Evolutionary conservation across 2,113 vertebrate genomes (phyloP), one percentile per base, ranked within the genome.

Genomic region (Hassar affinis): DNA sequence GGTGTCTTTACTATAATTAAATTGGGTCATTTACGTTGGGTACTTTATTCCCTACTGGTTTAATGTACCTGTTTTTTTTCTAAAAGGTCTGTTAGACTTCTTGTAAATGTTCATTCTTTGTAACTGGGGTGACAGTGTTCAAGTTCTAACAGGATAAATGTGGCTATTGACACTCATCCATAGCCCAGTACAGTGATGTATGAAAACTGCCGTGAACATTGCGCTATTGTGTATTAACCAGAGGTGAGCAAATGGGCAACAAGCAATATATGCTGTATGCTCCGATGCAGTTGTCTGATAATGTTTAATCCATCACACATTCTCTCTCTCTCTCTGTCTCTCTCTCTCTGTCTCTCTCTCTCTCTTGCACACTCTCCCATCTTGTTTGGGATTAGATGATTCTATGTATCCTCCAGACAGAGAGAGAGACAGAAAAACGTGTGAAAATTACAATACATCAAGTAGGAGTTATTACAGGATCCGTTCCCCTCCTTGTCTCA

Each of bases 371-470:
- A 38, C 33, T 82, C 81, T 84, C 83, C 79, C 85, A 78, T 87
- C 81, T 82, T 85, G 85, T 85, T 85, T 85, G 72, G 59, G 83
- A 85, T 84, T 89, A 87, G 69, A 90, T 80, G 93, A 85, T 94
- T 95, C 94, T 94, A 94, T 68, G 79, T 95, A 94, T 94, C 94
- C 95, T 95, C 93, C 81, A 90, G 88, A 89, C 87, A 88, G 87
- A 90, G 88, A 42, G 38, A 68, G 76, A 88, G 87, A 89, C 87
- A 85, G 89, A 90, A 90, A 85, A 90, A 75, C 88, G 83, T 93
- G 95, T 94, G 92, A 90, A 93, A 94, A 94, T 95, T 94, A 94
- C 94, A 95, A 95, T 93, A 93, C 93, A 94, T 96, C 95, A 95
- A 93, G 93, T 93, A 95, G 94, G 92, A 94, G 94, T 94, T 94